Base-by-base conservation (phyloP, 2,113 vertebrate genomes). In the Pitta sordida region DNA sequence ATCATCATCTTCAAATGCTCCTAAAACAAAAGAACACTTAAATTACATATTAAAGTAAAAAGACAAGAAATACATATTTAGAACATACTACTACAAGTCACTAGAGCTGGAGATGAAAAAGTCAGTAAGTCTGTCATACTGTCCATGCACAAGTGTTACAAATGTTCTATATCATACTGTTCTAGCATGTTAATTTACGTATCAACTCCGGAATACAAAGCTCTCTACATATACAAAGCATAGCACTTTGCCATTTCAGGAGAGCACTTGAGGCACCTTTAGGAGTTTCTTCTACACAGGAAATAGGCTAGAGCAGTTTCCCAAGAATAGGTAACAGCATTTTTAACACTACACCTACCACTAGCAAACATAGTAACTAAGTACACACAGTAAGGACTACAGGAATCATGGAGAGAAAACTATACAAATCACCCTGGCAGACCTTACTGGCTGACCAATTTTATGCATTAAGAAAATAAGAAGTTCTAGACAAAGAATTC, bases 1-100 rank as follows among this genome's bases (percentile, higher is more conserved):
- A 92, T 99, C 99, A 97, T 99, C 99, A 91, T 99, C 99, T 88
- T 99, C 99, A 95, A 99, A 99, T 5, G 99, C 98, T 93, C 99
- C 98, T 98, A 92, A 94, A 96, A 96, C 27, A 93, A 64, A 76
- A 70, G 15, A 87, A 87, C 6, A 75, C 9, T 58, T 53, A 67
- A 41, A 59, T 95, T 73, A 92, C n/a, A 39, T 80, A 91, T 87
- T 81, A 96, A 95, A 30, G 8, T 60, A 79, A 85, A 75, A 82
- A 64, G 5, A 95, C 29, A 84, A 23, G 36, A 94, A 79, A 81
- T 8, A 53, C 11, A 8, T 24, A 59, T 30, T 86, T 78, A 94
- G 55, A 85, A 69, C 32, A 88, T 7, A 32, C 10, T 34, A 34
- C 21, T 60, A 75, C 22, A 15, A 74, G 8, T 56, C 36, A 71